Conservation (phyloP, 2,113 vertebrate genomes). For the Pangasianodon hypophthalmus region DNA sequence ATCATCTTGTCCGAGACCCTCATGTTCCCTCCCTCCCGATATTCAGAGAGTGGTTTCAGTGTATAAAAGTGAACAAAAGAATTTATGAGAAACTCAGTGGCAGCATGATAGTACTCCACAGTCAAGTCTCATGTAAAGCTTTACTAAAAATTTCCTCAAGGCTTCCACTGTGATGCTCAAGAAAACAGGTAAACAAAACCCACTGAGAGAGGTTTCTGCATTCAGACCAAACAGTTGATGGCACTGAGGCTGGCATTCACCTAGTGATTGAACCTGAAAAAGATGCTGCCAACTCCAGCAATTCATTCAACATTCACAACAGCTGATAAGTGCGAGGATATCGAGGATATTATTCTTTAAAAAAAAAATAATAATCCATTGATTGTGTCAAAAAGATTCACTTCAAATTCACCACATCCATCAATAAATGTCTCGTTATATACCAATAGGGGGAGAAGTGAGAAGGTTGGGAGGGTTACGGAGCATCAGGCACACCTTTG, state of each 20-base stretch:
- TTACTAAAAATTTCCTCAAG: constrained; percentile 2
- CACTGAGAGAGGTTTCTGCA: not conserved
- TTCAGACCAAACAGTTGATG: not conserved
- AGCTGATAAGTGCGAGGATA: constrained; percentile 1
- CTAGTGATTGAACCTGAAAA: constrained; percentile 1
- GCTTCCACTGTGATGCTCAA: not conserved
- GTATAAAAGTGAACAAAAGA: constrained; percentile 42
- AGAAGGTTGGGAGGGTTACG: not conserved
- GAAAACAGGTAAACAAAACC: not conserved
- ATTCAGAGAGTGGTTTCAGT: constrained; percentile 39
- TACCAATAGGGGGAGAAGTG: not conserved
- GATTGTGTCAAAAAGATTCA: constrained; percentile 11
- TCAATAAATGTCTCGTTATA: constrained; percentile 8
- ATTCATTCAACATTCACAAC: constrained; percentile 30
- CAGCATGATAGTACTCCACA: constrained; percentile 46
- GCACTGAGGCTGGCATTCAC: constrained; percentile 11
- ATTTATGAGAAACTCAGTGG: not conserved
- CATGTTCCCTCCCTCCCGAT: constrained; percentile 46
- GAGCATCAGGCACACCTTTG: constrained; percentile 28
- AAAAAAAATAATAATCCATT: not conserved
- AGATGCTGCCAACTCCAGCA: not conserved
- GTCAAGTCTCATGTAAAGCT: constrained; percentile 46
- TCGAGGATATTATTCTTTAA: not conserved
- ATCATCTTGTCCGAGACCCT: not conserved
- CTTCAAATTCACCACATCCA: not conserved